A percentile compares a stretch with the other conserved stretches of the same genome.
These are phyloP conservation scores for Ptilonorhynchus violaceus DNA, from an alignment of 2,113 vertebrate genomes.

Conservation along the genomic window DNA sequence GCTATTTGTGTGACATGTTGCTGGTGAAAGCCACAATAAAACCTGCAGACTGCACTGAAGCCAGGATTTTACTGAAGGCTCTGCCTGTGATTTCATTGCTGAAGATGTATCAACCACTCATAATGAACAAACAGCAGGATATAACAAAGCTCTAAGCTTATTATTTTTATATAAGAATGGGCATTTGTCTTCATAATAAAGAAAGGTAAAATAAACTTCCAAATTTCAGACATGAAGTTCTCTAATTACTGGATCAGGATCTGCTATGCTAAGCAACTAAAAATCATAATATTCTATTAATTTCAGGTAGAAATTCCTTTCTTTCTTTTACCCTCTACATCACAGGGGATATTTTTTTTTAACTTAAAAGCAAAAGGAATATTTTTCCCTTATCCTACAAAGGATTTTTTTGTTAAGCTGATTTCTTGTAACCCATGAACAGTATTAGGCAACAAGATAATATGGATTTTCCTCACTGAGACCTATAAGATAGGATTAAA, in stretches of 20 bases:
- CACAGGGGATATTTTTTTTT: background rate
- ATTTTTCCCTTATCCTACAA: background rate
- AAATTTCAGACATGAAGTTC: background rate
- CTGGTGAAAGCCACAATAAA: background rate
- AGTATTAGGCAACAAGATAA: constrained; percentile 37
- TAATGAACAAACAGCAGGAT: background rate
- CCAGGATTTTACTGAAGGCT: background rate
- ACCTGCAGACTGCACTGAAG: background rate
- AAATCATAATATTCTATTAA: background rate
- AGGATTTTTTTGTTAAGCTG: constrained; percentile 36
- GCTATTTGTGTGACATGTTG: background rate
- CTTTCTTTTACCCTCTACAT: background rate
- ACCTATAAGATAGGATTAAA: constrained; percentile 27
- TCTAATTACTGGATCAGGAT: background rate
- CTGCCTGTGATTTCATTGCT: background rate
- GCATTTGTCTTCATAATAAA: background rate
- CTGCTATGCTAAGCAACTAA: background rate
- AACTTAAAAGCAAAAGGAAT: constrained; percentile 1
- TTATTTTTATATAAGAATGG: background rate
- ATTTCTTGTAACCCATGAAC: constrained; percentile 35
- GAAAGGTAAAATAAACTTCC: background rate
- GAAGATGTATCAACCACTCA: background rate
- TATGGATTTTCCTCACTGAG: constrained; percentile 19
- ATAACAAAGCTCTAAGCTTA: background rate
- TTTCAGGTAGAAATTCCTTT: background rate